These are phyloP conservation scores for Aurelia sp. DNA, from an alignment of 30 jellyfish, hydroid and myxozoan species.

Conservation along the genomic window DNA sequence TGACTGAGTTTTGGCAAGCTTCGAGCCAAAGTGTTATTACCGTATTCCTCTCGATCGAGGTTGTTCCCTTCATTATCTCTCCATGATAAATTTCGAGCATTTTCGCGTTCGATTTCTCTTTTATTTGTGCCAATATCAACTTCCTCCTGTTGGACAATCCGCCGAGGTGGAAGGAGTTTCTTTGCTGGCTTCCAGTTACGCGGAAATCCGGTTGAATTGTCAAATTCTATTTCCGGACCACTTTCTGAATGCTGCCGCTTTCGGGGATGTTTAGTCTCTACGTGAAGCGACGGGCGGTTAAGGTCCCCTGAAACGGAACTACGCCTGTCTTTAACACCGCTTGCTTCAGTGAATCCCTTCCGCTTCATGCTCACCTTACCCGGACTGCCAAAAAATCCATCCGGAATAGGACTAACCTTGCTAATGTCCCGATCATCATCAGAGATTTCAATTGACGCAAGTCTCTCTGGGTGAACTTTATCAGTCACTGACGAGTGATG, in stretches of 20 bases:
- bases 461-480: constrained; percentile 34
- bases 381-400: constrained; percentile 31
- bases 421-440: background rate
- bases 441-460: background rate
- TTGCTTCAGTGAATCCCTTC: background rate
- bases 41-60: background rate
- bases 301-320: background rate
- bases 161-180: no score
- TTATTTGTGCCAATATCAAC: background rate
- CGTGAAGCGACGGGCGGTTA: background rate
- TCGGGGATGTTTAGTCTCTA: background rate
- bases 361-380: background rate
- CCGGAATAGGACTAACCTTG: constrained; percentile 7
- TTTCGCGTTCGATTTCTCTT: background rate
- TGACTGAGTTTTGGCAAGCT: background rate
- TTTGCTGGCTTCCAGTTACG: constrained; percentile 3
- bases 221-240: background rate
- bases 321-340: background rate
- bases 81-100: background rate
- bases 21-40: background rate
- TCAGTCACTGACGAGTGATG: background rate
- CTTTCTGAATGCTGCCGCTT: background rate
- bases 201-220: constrained; percentile 3
- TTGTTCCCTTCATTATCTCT: background rate
- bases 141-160: no score